phyloP scores from a whole-genome alignment of 2,888 invertebrate genomes.

The Tetranychus truncatus region DNA sequence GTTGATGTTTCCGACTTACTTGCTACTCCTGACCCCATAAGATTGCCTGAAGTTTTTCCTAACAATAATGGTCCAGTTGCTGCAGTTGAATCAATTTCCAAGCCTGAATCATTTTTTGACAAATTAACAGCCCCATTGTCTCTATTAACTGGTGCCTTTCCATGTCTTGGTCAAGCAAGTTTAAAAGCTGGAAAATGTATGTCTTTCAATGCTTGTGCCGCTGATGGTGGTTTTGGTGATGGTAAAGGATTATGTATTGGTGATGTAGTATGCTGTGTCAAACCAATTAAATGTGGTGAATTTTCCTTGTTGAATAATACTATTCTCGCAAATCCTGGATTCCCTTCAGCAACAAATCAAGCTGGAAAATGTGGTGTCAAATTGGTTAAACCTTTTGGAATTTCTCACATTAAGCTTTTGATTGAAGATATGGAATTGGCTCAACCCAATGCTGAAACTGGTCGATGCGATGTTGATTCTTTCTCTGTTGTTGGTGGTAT shows the following conservation, averaged over 20 bases:
- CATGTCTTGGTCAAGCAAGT: constrained; percentile 6
- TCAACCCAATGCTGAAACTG: background rate
- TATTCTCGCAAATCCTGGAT: constrained; percentile 12
- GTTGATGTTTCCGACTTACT: too few relatives aligned
- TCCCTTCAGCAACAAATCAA: constrained; percentile 5
- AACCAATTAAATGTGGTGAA: constrained; percentile 6
- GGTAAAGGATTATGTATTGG: constrained; percentile 4
- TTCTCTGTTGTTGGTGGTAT: background rate
- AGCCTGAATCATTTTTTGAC: background rate
- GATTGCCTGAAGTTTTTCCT: background rate
- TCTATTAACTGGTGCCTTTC: background rate
- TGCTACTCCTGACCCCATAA: background rate
- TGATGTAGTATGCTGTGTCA: constrained; percentile 7
- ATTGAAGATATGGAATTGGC: constrained; percentile 9
- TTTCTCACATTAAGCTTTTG: constrained; percentile 4
- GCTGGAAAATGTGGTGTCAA: background rate
- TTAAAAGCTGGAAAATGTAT: background rate
- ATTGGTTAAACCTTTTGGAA: background rate
- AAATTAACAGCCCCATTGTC: background rate
- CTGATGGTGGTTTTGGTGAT: background rate
- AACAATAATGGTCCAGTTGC: background rate
- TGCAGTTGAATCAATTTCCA: background rate
- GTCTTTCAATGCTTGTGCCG: background rate
- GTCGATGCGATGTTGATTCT: background rate
- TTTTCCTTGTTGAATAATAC: constrained; percentile 5